Conservation (phyloP, 1,140 invertebrate species). For the Philopotamus ludificatus region DNA sequence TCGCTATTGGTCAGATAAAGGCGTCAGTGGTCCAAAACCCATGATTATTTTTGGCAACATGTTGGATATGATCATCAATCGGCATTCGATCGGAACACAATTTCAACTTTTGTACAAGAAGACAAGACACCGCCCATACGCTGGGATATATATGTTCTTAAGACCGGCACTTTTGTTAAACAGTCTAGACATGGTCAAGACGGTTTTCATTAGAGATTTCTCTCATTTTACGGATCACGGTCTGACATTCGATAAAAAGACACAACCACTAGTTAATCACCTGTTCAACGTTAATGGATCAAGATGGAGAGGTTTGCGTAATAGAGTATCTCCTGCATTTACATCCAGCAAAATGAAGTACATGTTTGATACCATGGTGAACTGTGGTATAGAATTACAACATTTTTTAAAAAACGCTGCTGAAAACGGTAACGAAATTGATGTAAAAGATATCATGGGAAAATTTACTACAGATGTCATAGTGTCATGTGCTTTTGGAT, state of each 20-base stretch:
- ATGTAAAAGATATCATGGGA: constrained; percentile 47
- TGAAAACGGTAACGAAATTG: constrained; percentile 50
- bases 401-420: constrained; percentile 44
- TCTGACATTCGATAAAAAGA: constrained; percentile 50
- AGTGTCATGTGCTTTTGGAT: constrained; percentile 46
- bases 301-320: constrained; percentile 58
- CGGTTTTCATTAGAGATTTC: constrained; percentile 63
- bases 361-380: constrained; percentile 52
- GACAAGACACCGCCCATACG: constrained; percentile 35
- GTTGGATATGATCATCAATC: constrained; percentile 13
- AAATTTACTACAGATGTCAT: constrained; percentile 45
- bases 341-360: constrained; percentile 60
- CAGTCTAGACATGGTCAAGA: constrained; percentile 61
- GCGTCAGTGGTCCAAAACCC: constrained; percentile 46
- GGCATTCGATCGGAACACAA: constrained; percentile 44
- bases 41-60: constrained; percentile 45
- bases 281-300: constrained; percentile 52
- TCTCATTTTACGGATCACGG: constrained; percentile 55
- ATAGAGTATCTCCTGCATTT: constrained; percentile 58
- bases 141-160: constrained; percentile 47
- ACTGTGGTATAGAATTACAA: constrained; percentile 46
- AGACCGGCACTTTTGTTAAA: constrained; percentile 55
- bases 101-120: constrained; percentile 34
- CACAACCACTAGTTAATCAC: constrained; percentile 54
- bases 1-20: constrained; percentile 45